phyloP scores from a whole-genome alignment of 2,888 invertebrate genomes.

The Andrena haemorrhoa region DNA sequence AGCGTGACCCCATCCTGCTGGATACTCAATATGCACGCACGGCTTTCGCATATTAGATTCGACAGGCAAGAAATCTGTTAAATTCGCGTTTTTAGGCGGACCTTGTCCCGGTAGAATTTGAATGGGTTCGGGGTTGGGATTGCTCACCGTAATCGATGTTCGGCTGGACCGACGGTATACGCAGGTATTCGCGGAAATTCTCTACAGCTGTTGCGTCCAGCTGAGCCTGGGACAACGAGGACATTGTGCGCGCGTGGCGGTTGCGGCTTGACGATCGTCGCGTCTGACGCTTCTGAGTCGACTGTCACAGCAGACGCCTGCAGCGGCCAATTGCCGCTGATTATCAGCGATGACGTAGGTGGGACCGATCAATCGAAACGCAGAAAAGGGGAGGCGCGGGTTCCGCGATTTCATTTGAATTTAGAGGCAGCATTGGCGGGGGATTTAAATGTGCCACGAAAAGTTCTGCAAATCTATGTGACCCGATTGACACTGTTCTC shows the following conservation, averaged over 20 bases:
- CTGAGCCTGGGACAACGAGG: slow-evolving; percentile 70
- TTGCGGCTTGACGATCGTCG: slow-evolving; percentile 57
- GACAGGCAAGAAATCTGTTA: background rate
- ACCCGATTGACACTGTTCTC: too few species aligned
- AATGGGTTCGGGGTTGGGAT: background rate
- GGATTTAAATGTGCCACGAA: too few species aligned
- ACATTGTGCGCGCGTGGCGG: slow-evolving; percentile 65
- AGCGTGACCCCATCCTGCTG: slow-evolving; percentile 68
- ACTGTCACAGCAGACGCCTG: slow-evolving; percentile 77
- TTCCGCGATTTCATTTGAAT: background rate
- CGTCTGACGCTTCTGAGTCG: slow-evolving; percentile 67
- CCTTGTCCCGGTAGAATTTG: too few species aligned
- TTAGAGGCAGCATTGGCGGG: too few species aligned
- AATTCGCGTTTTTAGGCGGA: background rate
- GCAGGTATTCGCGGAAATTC: slow-evolving; percentile 93
- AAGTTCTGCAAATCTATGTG: too few species aligned
- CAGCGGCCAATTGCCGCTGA: slow-evolving; percentile 72
- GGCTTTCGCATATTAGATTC: background rate
- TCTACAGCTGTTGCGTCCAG: slow-evolving; percentile 88
- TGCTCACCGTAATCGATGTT: slow-evolving; percentile 93
- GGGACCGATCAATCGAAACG: slow-evolving; percentile 63
- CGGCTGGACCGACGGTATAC: slow-evolving; percentile 95
- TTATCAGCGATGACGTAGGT: slow-evolving; percentile 65
- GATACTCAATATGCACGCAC: slow-evolving; percentile 40
- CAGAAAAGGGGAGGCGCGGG: slow-evolving; percentile 5